phyloP scores from a whole-genome alignment of 2,797 vertebrate genomes.

The Gallinago stenura region DNA sequence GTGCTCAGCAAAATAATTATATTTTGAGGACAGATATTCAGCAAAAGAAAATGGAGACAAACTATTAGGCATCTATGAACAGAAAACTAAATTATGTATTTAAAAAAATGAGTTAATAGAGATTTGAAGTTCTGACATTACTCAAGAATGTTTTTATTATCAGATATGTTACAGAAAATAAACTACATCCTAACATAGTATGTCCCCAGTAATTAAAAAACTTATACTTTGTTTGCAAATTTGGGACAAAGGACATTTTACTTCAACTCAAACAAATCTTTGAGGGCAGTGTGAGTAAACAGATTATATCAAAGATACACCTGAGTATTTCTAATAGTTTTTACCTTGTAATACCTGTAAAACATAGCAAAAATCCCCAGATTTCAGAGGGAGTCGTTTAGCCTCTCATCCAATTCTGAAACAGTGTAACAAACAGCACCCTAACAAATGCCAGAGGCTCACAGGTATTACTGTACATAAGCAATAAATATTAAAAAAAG shows the following conservation, averaged over 20 bases:
- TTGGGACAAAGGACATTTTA: not conserved
- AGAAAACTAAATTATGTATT: not conserved
- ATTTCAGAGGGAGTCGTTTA: not conserved
- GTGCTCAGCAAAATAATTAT: not conserved
- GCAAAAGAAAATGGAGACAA: not conserved
- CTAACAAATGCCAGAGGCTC: not conserved
- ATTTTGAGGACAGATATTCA: not conserved
- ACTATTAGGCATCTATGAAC: not conserved
- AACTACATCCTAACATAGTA: not conserved
- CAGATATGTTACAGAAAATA: not conserved
- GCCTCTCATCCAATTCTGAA: not conserved
- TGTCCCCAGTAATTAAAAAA: not conserved
- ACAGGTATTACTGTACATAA: not conserved
- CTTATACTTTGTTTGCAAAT: not conserved
- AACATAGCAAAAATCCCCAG: not conserved
- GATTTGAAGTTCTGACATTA: not conserved
- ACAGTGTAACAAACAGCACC: not conserved
- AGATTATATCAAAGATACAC: not conserved
- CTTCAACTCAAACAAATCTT: not conserved
- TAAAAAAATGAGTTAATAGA: not conserved
- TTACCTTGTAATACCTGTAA: not conserved
- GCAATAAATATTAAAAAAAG: not conserved
- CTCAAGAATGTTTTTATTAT: not conserved
- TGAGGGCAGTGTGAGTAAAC: not conserved
- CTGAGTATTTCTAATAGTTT: not conserved